phyloP scores from a whole-genome alignment of 1,140 invertebrate genomes.

The Saxidomus purpurata region DNA sequence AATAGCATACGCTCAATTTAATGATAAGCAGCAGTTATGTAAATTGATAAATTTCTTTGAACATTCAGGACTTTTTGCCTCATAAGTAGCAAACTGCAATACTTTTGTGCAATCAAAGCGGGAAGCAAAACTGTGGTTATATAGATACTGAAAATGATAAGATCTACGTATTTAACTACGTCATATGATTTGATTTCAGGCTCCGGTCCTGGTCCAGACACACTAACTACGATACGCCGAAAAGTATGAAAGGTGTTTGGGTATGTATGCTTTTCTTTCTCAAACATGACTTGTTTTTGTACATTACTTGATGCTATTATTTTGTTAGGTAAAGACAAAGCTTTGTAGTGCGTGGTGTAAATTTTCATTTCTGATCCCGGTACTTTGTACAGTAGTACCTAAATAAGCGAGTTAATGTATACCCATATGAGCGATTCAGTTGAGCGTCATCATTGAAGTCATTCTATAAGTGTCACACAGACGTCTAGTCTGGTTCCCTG shows the following conservation, averaged over 20 bases:
- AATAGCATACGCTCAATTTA: too few species aligned
- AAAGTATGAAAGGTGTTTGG: conserved; percentile 58
- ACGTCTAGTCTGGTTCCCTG: too few species aligned
- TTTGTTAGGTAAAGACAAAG: too few species aligned
- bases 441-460: too few species aligned
- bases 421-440: too few species aligned
- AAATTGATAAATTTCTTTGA: background rate
- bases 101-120: too few species aligned
- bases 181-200: conserved; percentile 27
- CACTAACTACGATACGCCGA: conserved; percentile 35
- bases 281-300: background rate
- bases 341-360: background rate
- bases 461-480: too few species aligned
- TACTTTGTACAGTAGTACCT: background rate
- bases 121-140: too few species aligned
- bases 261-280: conserved; percentile 1
- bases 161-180: background rate
- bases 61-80: too few species aligned
- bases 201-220: conserved; percentile 60
- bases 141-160: background rate
- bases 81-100: too few species aligned
- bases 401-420: too few species aligned
- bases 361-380: background rate
- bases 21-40: too few species aligned
- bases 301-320: background rate